These are phyloP conservation scores for Arctocebus calabarensis DNA, from an alignment of 2,797 vertebrate species.

Conservation along the genomic window DNA sequence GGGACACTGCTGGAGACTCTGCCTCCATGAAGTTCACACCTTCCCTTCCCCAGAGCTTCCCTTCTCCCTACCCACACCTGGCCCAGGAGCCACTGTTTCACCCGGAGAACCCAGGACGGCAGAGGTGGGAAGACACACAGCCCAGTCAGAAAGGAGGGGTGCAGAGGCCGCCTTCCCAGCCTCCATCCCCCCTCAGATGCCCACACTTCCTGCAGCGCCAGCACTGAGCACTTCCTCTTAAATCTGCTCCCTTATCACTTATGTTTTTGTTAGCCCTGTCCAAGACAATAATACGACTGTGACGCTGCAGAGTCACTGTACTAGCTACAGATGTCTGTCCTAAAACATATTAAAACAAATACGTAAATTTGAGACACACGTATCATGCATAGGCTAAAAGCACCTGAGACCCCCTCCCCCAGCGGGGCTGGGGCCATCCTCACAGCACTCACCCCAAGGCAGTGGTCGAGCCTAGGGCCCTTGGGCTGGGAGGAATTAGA, in stretches of 20 bases:
- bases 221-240: background rate
- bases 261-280: background rate
- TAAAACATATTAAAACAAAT: background rate
- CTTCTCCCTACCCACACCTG: background rate
- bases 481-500: too few species aligned
- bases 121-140: background rate
- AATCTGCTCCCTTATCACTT: background rate
- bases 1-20: background rate
- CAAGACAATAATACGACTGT: background rate
- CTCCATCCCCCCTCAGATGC: rapidly evolving
- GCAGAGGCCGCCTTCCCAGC: background rate
- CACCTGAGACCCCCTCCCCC: background rate
- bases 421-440: background rate
- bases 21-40: background rate
- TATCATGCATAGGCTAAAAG: background rate
- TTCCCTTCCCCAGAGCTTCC: background rate
- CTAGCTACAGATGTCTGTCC: background rate
- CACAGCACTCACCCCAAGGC: rapidly evolving
- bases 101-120: background rate
- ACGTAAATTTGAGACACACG: background rate
- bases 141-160: rapidly evolving
- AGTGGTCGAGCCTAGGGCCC: rapidly evolving
- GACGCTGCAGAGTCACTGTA: background rate
- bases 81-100: background rate
- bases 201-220: background rate